Base-by-base conservation (phyloP, 1,140 invertebrate genomes). In the Acyrthosiphon pisum region DNA sequence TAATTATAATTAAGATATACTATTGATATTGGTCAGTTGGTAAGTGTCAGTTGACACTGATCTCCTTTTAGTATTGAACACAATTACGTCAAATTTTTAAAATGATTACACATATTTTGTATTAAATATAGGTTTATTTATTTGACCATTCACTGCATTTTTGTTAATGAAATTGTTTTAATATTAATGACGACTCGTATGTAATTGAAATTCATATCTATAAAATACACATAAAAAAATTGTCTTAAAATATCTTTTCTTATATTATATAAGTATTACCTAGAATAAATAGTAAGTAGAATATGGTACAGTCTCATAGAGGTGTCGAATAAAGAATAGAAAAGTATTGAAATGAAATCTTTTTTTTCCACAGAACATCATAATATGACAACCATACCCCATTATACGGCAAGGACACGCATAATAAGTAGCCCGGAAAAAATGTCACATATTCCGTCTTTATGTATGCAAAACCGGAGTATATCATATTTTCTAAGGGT, bases 381-480 rank as follows among this genome's bases (percentile, higher is more conserved):
- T 60, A 46, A 83, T 44, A 84, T 37, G n/a, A 56, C 23, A 23
- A 60, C 48, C 50, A 37, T 35, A 37, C 88, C 53, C 88, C 23
- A 90, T 90, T 90, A 56, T 56, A 90, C 7, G 18, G n/a, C 20
- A 41, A 26, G 22, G 26, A 90, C 50, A 88, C 30, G 46, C 44
- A 48, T 88, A 68, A 88, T 88, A 88, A 88, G 86, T 35, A 30
- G 26, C 26, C 48, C 23, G 88, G 88, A 89, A 89, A 56, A 68
- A 56, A 90, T 90, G 20, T 90, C 88, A 90, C 50, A 90, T 90
- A 53, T 90, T 56, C 35, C 11, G 11, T 41, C 37, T 22, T 90
- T 26, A 90, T 60, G n/a, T 60, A 41, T 90, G 35, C 1, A 90
- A 60, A 90, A 90, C 20, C 18, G 4, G 18, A 89, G 26, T 50